phyloP scores from a whole-genome alignment of 1,140 invertebrate species.

The Panonychus citri region DNA sequence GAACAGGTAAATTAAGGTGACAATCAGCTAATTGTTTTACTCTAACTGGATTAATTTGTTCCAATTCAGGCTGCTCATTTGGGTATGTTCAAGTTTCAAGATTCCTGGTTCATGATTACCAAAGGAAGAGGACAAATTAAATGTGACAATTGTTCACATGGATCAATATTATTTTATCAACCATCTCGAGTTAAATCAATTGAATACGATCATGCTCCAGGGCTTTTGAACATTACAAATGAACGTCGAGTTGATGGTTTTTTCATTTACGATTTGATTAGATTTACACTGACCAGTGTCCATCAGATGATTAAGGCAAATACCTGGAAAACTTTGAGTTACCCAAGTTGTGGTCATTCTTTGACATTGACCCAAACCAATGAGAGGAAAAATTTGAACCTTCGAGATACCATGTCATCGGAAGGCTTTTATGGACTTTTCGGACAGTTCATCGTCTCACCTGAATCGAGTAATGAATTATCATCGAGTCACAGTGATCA shows the following conservation, averaged over 20 bases:
- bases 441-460: slow-evolving; percentile 29
- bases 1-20: neutral
- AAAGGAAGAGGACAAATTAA: slow-evolving; percentile 18
- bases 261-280: slow-evolving; percentile 14
- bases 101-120: slow-evolving; percentile 34
- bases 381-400: slow-evolving; percentile 5
- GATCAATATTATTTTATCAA: slow-evolving; percentile 3
- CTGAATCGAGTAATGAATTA: no score
- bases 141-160: neutral
- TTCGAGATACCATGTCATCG: neutral
- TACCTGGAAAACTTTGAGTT: slow-evolving; percentile 4
- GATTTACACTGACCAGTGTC: slow-evolving; percentile 7
- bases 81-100: neutral
- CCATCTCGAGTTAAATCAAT: slow-evolving; percentile 1
- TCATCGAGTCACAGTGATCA: no score
- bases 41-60: no score
- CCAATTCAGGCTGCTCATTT: neutral
- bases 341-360: slow-evolving; percentile 6
- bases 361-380: neutral
- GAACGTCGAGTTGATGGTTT: slow-evolving; percentile 11
- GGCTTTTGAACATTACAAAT: neutral
- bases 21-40: neutral
- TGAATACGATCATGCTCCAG: slow-evolving; percentile 4
- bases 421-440: slow-evolving; percentile 28
- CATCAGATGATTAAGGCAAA: neutral